These are phyloP conservation scores for Asbolus verrucosus DNA, from an alignment of 1,140 invertebrate genomes.

Conservation along the genomic window DNA sequence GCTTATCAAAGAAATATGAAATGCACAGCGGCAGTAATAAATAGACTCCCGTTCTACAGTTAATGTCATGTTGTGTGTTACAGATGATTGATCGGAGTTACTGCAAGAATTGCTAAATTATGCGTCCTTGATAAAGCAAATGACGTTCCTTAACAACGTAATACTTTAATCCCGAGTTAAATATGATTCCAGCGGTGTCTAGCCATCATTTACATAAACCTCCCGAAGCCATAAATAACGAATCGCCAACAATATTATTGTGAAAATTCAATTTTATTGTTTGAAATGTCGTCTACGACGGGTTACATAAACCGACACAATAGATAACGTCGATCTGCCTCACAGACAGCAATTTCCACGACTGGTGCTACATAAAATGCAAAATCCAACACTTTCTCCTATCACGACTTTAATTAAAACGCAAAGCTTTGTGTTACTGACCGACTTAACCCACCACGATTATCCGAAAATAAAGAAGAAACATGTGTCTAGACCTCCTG, in stretches of 20 bases:
- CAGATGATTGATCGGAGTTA: slow-evolving; percentile 29
- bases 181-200: slow-evolving; percentile 6
- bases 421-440: not conserved
- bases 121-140: slow-evolving; percentile 7
- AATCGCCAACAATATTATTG: slow-evolving; percentile 34
- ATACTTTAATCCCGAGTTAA: slow-evolving; percentile 7
- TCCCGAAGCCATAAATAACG: slow-evolving; percentile 25
- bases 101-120: slow-evolving; percentile 15
- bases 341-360: slow-evolving; percentile 20
- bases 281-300: slow-evolving; percentile 31
- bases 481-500: not conserved
- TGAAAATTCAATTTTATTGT: slow-evolving; percentile 36
- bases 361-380: slow-evolving; percentile 30
- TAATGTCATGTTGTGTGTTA: slow-evolving; percentile 30
- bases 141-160: slow-evolving; percentile 5
- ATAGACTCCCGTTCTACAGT: slow-evolving; percentile 2
- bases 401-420: slow-evolving; percentile 35
- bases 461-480: slow-evolving; percentile 15
- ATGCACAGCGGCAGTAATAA: slow-evolving; percentile 33
- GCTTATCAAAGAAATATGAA: too few relatives aligned
- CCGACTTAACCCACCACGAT: not conserved
- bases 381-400: slow-evolving; percentile 32
- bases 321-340: slow-evolving; percentile 20
- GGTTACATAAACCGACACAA: slow-evolving; percentile 22
- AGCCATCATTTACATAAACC: slow-evolving; percentile 17